phyloP scores from a whole-genome alignment of 2,113 vertebrate genomes.

The Daphoenositta chrysoptera region DNA sequence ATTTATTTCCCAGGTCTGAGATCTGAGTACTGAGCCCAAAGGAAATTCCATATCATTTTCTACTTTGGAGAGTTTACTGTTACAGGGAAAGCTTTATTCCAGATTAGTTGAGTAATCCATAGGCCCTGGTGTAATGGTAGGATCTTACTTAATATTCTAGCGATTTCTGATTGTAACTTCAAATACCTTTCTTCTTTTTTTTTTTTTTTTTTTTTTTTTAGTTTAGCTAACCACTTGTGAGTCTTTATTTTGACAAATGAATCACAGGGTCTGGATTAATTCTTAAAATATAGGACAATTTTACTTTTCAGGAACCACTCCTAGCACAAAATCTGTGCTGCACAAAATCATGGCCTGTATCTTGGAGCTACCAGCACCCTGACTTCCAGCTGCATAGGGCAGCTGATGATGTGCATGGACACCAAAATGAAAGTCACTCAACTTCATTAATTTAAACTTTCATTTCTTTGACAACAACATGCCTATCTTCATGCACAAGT shows the following conservation, averaged over 20 bases:
- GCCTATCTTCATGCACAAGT: not conserved
- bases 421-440: not conserved
- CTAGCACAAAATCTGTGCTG: too few species aligned
- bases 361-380: not conserved
- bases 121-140: not conserved
- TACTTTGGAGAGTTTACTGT: slow-evolving; percentile 36
- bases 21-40: not conserved
- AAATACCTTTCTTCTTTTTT: not conserved
- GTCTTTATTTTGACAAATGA: not conserved
- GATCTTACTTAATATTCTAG: not conserved
- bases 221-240: not conserved
- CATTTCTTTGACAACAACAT: not conserved
- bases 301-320: not conserved
- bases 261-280: not conserved
- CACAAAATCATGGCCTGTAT: not conserved
- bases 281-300: not conserved
- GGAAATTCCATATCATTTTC: slow-evolving; percentile 36
- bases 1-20: slow-evolving; percentile 27
- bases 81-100: slow-evolving; percentile 32
- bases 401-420: not conserved
- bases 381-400: not conserved
- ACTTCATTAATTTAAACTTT: not conserved
- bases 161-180: not conserved
- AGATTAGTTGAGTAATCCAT: not conserved
- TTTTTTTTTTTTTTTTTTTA: not conserved